Evolutionary conservation across 2,888 invertebrate species (phyloP).

Genomic region (Diaperis boleti): DNA sequence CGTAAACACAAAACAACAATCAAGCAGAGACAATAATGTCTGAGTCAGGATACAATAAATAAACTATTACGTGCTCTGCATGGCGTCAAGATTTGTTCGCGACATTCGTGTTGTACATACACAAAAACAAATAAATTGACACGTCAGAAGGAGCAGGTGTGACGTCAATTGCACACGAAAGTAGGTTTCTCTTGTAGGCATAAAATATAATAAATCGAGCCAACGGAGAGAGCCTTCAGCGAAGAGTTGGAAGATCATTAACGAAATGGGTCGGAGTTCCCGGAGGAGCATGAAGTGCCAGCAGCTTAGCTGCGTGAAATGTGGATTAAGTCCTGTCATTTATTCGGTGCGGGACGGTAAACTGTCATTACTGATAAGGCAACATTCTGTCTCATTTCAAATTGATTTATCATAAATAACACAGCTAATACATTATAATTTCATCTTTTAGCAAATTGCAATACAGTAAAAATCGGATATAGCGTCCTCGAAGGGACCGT

Average conservation of each 20-base stretch:
- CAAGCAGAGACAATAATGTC: not conserved
- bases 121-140: slow-evolving; percentile 31
- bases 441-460: too few relatives aligned
- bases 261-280: slow-evolving; percentile 23
- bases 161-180: slow-evolving; percentile 16
- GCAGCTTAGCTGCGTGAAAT: slow-evolving; percentile 19
- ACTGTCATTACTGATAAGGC: too few relatives aligned
- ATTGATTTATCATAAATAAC: too few relatives aligned
- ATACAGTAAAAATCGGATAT: too few relatives aligned
- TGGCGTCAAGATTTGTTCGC: slow-evolving; percentile 17
- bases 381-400: too few relatives aligned
- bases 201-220: slow-evolving; percentile 22
- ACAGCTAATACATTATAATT: too few relatives aligned
- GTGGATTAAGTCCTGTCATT: slow-evolving; percentile 17
- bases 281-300: slow-evolving; percentile 21
- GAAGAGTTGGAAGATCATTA: slow-evolving; percentile 23
- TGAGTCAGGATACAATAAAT: slow-evolving; percentile 1
- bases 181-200: not conserved
- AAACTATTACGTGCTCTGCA: slow-evolving; percentile 9
- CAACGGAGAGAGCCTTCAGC: slow-evolving; percentile 4
- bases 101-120: slow-evolving; percentile 7
- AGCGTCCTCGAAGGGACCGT: too few relatives aligned
- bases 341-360: slow-evolving; percentile 7
- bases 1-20: not conserved
- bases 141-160: slow-evolving; percentile 20